Conservation (phyloP, 2,113 vertebrate species). For the Notarius lentiginosus region DNA sequence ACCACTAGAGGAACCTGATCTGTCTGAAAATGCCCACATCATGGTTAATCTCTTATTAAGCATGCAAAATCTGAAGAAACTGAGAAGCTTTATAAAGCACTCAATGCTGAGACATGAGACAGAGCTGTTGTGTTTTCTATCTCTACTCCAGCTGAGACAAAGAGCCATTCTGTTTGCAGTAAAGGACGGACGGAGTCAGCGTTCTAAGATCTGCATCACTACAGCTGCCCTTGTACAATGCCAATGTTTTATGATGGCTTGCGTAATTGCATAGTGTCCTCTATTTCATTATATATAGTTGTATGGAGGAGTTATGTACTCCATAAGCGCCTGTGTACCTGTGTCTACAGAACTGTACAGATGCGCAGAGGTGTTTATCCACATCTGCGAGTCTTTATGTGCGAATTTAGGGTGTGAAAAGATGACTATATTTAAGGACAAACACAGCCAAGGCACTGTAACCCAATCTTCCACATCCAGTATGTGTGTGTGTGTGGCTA, state of each 20-base stretch:
- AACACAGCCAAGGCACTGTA: constrained; percentile 25
- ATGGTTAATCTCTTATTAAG: constrained; percentile 57
- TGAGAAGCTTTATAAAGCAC: constrained; percentile 4
- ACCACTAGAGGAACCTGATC: constrained; percentile 51
- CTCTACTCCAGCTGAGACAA: constrained; percentile 10
- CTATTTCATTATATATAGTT: not conserved
- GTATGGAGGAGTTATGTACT: not conserved
- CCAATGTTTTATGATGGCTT: constrained; percentile 19
- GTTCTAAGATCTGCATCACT: not conserved
- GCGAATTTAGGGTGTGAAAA: not conserved
- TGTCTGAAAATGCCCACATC: constrained; percentile 27
- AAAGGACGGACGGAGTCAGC: constrained; percentile 26
- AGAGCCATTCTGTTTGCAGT: constrained; percentile 23
- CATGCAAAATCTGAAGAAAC: constrained; percentile 43
- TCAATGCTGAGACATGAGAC: constrained; percentile 6
- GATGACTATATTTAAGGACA: constrained; percentile 41
- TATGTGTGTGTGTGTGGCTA: not conserved
- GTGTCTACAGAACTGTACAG: constrained; percentile 10
- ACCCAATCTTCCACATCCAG: constrained; percentile 25
- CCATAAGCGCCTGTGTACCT: not conserved
- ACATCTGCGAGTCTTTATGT: not conserved
- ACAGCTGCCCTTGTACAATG: constrained; percentile 37
- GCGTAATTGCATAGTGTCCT: constrained; percentile 22
- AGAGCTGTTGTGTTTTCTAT: constrained; percentile 32
- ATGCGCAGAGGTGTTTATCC: not conserved